phyloP scores from a whole-genome alignment of 2,888 invertebrate genomes.

The Epirrhoe tristata region DNA sequence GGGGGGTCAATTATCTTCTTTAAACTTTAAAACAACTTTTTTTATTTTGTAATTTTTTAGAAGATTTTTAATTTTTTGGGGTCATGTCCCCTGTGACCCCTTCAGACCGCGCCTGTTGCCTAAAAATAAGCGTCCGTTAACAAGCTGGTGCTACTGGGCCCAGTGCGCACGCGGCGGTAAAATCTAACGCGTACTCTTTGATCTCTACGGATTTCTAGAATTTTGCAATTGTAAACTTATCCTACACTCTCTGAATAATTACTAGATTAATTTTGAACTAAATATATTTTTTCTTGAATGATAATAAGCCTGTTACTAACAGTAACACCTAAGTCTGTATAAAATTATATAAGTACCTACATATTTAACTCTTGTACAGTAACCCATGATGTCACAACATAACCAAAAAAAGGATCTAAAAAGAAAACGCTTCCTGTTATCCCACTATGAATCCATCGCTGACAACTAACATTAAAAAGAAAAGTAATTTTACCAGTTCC shows the following conservation, averaged over 20 bases:
- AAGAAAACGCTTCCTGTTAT: conserved; percentile 64
- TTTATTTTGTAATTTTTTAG: too few species aligned
- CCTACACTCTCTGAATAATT: neutral
- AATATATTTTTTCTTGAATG: too few species aligned
- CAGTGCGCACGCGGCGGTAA: conserved; percentile 4
- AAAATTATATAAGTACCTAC: too few species aligned
- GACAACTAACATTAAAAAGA: conserved; percentile 51
- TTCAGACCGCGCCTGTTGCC: too few species aligned
- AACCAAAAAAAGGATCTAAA: neutral
- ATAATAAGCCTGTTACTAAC: too few species aligned
- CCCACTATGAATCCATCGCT: conserved; percentile 59
- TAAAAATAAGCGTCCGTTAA: conserved; percentile 7
- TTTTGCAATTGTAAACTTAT: neutral
- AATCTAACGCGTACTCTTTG: conserved; percentile 13
- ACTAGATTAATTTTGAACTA: neutral
- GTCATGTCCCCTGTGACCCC: too few species aligned
- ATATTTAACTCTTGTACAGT: neutral
- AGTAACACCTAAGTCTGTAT: too few species aligned
- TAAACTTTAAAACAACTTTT: too few species aligned
- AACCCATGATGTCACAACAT: neutral
- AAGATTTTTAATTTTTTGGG: too few species aligned
- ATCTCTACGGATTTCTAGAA: conserved; percentile 10
- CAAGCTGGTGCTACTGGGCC: neutral
- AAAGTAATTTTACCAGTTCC: conserved; percentile 71
- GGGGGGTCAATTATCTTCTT: too few species aligned